These are phyloP conservation scores for Callipepla californica DNA, from an alignment of 2,113 vertebrate species.

Conservation along the genomic window DNA sequence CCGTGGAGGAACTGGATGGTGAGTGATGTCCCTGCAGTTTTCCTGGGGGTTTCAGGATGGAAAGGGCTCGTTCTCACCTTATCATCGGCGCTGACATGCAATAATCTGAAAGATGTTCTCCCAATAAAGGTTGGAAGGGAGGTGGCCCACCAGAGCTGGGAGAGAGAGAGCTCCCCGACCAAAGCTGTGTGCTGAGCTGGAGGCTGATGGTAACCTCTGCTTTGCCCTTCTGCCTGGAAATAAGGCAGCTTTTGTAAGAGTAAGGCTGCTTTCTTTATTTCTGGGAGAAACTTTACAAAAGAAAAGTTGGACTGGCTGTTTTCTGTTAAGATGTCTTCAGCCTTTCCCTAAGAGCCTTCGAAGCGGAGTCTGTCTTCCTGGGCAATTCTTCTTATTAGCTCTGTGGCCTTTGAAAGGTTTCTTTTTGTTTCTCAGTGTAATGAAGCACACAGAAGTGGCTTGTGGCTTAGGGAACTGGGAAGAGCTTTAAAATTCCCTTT, in stretches of 20 bases:
- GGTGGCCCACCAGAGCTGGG: neutral
- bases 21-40: slow-evolving; percentile 57
- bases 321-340: neutral
- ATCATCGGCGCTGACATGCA: fast-evolving
- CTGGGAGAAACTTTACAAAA: neutral
- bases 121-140: neutral
- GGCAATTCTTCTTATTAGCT: neutral
- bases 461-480: neutral
- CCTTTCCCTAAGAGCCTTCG: neutral
- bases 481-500: slow-evolving; percentile 13
- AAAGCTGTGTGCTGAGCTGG: neutral
- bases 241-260: neutral
- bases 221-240: neutral
- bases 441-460: neutral
- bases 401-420: neutral
- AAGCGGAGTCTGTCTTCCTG: neutral
- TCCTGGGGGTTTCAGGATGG: neutral
- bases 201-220: neutral
- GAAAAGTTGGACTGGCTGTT: neutral
- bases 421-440: neutral
- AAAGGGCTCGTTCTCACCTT: neutral
- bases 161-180: neutral
- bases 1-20: slow-evolving; percentile 96
- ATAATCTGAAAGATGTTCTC: fast-evolving
- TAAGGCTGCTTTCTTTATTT: neutral